Percentiles rank a stretch among this genome's conserved stretches.
These are phyloP conservation scores for Lomographa bimaculata DNA, from an alignment of 2,888 invertebrate species.

Conservation along the genomic window DNA sequence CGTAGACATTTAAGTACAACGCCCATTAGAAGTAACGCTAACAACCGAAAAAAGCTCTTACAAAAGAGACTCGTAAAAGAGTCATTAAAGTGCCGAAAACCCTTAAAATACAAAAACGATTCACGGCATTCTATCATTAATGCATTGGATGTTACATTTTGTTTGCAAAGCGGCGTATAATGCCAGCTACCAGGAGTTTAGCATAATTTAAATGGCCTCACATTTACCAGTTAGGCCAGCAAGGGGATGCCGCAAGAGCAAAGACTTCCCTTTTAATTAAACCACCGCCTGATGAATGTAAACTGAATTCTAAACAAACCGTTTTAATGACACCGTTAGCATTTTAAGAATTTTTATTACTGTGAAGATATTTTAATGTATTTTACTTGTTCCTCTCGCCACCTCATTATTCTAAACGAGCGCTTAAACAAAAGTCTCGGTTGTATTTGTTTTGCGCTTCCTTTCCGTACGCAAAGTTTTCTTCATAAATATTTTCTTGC, in stretches of 20 bases:
- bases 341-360: constrained; percentile 33
- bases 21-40: background rate
- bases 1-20: too few species aligned
- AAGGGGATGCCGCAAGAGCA: constrained; percentile 45
- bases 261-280: constrained; percentile 57
- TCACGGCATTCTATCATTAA: constrained; percentile 27
- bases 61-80: constrained; percentile 7
- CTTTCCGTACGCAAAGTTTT: constrained; percentile 15
- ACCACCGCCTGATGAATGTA: constrained; percentile 52
- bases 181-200: constrained; percentile 33
- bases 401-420: constrained; percentile 9
- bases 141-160: constrained; percentile 34
- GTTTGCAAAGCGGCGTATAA: constrained; percentile 29
- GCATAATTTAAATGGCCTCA: constrained; percentile 48
- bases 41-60: background rate
- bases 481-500: constrained; percentile 19
- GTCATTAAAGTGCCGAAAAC: constrained; percentile 6
- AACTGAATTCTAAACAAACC: constrained; percentile 41
- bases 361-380: constrained; percentile 18
- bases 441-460: constrained; percentile 8
- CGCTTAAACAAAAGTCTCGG: constrained; percentile 7
- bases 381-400: constrained; percentile 20
- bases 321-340: constrained; percentile 48
- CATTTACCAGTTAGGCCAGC: constrained; percentile 45
- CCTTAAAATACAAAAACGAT: constrained; percentile 15